Evolutionary conservation across 37 sponge, comb jelly and placozoan species (phyloP).

Genomic region (Dysidea cf. avara): DNA sequence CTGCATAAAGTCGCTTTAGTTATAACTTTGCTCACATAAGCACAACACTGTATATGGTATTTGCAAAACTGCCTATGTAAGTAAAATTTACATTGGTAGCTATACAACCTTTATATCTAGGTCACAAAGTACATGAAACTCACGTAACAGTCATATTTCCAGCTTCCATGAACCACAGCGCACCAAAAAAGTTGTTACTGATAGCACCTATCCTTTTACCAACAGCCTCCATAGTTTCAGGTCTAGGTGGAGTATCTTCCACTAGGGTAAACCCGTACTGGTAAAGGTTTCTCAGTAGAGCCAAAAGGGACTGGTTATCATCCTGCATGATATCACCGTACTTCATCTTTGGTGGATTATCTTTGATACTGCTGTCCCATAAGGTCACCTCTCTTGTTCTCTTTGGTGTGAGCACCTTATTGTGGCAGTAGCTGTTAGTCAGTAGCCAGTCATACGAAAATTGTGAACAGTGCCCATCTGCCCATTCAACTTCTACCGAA

Average conservation of each 20-base stretch:
- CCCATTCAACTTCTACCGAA: constrained; percentile 10
- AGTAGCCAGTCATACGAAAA: constrained; percentile 8
- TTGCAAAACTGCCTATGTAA: no score
- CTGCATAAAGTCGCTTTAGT: no score
- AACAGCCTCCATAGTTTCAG: not conserved
- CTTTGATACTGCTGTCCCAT: constrained; percentile 6
- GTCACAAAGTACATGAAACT: constrained; percentile 11
- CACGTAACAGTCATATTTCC: not conserved
- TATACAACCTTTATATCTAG: no score
- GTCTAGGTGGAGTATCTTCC: constrained; percentile 13
- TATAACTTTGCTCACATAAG: no score
- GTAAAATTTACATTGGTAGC: no score
- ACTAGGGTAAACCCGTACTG: constrained; percentile 20
- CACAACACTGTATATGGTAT: no score
- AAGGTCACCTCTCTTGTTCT: not conserved
- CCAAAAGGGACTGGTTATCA: constrained; percentile 8
- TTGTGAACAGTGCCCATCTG: constrained; percentile 19
- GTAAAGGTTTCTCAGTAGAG: not conserved
- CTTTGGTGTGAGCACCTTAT: no score
- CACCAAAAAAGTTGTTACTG: constrained; percentile 21
- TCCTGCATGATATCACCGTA: not conserved
- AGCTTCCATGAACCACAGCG: constrained; percentile 5
- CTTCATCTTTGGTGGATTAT: not conserved
- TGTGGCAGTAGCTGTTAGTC: constrained; percentile 4
- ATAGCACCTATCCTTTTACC: constrained; percentile 16